These are phyloP conservation scores for Apomyelois bistriatella DNA, from an alignment of 2,888 invertebrate species.

Conservation along the genomic window DNA sequence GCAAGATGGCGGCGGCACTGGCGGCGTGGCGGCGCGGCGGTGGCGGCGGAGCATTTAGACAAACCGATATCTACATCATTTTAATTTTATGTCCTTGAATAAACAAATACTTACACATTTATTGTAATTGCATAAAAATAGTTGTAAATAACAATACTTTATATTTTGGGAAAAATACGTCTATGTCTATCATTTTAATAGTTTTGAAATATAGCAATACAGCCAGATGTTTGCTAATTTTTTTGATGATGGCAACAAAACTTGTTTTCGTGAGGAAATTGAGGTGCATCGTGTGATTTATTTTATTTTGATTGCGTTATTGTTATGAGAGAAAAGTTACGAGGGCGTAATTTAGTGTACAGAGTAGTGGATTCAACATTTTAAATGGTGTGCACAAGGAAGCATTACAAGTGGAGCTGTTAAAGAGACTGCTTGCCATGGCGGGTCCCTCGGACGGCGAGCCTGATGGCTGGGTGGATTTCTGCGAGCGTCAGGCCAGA, in stretches of 20 bases:
- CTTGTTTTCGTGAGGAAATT: slow-evolving; percentile 72
- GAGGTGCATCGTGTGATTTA: slow-evolving; percentile 54
- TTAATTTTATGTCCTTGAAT: too few relatives aligned
- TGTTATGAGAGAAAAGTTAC: slow-evolving; percentile 44
- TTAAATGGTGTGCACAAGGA: slow-evolving; percentile 39
- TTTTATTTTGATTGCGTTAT: slow-evolving; percentile 67
- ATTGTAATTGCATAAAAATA: too few relatives aligned
- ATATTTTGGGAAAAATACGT: too few relatives aligned
- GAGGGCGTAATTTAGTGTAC: slow-evolving; percentile 31
- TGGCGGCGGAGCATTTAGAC: too few relatives aligned
- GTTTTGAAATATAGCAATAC: too few relatives aligned
- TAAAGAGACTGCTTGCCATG: slow-evolving; percentile 75
- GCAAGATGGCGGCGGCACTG: too few relatives aligned
- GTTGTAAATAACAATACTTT: too few relatives aligned
- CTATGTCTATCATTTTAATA: too few relatives aligned
- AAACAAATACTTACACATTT: too few relatives aligned
- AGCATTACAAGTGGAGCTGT: slow-evolving; percentile 72
- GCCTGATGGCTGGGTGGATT: slow-evolving; percentile 87
- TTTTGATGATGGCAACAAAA: slow-evolving; percentile 57
- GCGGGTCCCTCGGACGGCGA: slow-evolving; percentile 81
- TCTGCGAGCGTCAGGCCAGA: slow-evolving; percentile 92
- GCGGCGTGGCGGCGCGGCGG: too few relatives aligned
- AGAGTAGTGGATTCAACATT: slow-evolving; percentile 30
- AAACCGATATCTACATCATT: too few relatives aligned
- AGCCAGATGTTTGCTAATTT: slow-evolving; percentile 41